phyloP scores from a whole-genome alignment of 2,888 invertebrate genomes.

The Lasioglossum villosulum region DNA sequence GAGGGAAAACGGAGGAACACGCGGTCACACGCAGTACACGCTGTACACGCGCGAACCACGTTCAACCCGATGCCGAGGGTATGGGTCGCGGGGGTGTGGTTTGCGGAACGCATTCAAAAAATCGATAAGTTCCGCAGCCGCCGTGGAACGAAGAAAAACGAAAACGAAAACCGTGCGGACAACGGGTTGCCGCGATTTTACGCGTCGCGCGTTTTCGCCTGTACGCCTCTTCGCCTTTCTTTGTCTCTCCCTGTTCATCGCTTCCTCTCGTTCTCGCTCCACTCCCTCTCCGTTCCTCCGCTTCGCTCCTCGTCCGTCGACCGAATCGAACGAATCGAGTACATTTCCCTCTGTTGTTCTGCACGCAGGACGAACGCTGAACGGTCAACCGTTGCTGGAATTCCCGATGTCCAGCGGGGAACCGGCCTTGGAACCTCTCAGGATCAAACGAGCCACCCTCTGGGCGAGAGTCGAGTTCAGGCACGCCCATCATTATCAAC shows the following conservation, averaged over 20 bases:
- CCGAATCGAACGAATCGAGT: background rate
- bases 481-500: constrained; percentile 83
- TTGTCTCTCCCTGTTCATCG: too few species aligned
- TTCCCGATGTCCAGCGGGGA: constrained; percentile 89
- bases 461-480: constrained; percentile 90
- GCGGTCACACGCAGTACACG: background rate
- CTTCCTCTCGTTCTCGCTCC: background rate
- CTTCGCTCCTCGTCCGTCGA: background rate
- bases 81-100: constrained; percentile 3
- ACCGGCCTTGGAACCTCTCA: constrained; percentile 86
- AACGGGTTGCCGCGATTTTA: constrained; percentile 8
- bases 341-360: background rate
- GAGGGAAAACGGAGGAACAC: background rate
- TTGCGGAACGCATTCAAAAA: constrained; percentile 25
- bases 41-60: background rate
- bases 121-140: constrained; percentile 25
- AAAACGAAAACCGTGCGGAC: constrained; percentile 1
- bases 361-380: constrained; percentile 90
- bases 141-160: background rate
- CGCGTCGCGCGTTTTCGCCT: background rate
- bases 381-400: constrained; percentile 94
- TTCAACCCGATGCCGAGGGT: background rate
- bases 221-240: background rate
- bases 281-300: background rate
- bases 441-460: constrained; percentile 92